Evolutionary conservation across 2,113 vertebrate species (phyloP).

Genomic region (Stigmatopora nigra): DNA sequence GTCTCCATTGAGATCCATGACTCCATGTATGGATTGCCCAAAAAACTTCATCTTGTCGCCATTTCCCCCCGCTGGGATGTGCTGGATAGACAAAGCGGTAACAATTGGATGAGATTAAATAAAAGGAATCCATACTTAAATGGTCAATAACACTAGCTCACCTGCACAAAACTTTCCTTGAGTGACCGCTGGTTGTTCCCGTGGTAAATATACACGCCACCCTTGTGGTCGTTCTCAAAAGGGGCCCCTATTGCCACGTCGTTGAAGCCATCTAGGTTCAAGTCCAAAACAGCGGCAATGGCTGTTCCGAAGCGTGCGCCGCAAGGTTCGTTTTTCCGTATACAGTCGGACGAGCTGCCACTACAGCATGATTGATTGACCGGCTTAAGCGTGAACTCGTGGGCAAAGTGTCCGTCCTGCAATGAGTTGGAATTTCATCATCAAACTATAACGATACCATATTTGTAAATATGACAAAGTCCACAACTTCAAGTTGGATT

Average conservation of each 20-base stretch:
- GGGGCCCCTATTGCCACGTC: slow-evolving; percentile 90
- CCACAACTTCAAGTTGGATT: too few relatives aligned
- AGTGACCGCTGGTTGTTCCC: slow-evolving; percentile 71
- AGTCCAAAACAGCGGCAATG: slow-evolving; percentile 84
- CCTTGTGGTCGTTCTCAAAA: slow-evolving; percentile 85
- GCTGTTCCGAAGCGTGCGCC: slow-evolving; percentile 92
- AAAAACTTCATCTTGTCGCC: slow-evolving; percentile 89
- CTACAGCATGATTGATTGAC: slow-evolving; percentile 82
- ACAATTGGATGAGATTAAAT: background rate
- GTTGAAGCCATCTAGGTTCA: slow-evolving; percentile 87
- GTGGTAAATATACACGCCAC: slow-evolving; percentile 91
- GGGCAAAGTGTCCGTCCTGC: slow-evolving; percentile 73
- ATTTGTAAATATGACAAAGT: too few relatives aligned
- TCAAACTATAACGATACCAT: too few relatives aligned
- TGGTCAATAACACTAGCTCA: slow-evolving; percentile 16
- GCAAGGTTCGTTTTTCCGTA: slow-evolving; percentile 81
- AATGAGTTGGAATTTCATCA: background rate
- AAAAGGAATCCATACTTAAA: background rate
- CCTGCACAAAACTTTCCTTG: slow-evolving; percentile 81
- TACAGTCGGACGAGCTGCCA: slow-evolving; percentile 59
- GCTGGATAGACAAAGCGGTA: slow-evolving; percentile 61
- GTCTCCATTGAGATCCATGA: slow-evolving; percentile 91
- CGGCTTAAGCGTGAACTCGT: slow-evolving; percentile 83
- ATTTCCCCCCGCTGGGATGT: slow-evolving; percentile 86
- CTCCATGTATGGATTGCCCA: slow-evolving; percentile 92